These are phyloP conservation scores for Glaucidium brasilianum DNA, from an alignment of 2,113 vertebrate genomes.

Conservation along the genomic window DNA sequence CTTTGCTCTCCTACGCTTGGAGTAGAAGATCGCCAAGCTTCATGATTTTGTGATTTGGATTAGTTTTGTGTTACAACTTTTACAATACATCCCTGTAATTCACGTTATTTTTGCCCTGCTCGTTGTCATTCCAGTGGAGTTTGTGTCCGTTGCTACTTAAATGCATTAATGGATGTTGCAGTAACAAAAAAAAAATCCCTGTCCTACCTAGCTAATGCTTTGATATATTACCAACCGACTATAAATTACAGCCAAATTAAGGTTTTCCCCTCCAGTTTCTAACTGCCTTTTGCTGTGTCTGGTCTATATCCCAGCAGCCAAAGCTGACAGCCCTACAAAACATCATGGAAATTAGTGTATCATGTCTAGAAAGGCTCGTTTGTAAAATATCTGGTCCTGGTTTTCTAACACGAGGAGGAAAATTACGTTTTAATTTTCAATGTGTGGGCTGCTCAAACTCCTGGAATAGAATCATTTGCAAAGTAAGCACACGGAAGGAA, in stretches of 20 bases:
- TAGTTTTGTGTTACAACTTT: background rate
- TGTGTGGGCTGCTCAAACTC: background rate
- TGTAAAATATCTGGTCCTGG: background rate
- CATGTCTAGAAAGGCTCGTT: background rate
- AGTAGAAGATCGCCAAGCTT: background rate
- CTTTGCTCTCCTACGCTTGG: background rate
- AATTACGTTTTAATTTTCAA: background rate
- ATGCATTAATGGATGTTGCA: fast-evolving
- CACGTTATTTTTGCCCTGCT: fast-evolving
- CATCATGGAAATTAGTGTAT: background rate
- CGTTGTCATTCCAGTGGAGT: background rate
- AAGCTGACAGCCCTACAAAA: background rate
- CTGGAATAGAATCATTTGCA: background rate
- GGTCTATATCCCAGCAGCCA: background rate
- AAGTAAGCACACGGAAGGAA: background rate
- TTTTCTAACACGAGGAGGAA: background rate
- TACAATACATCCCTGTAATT: background rate
- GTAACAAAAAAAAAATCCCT: background rate
- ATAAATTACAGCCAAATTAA: background rate
- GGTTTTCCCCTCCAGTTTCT: background rate
- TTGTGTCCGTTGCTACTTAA: background rate
- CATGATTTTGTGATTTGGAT: no score
- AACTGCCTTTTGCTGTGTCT: background rate
- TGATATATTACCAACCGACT: background rate
- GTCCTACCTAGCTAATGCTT: background rate